Percentiles rank a stretch among this genome's conserved stretches.
phyloP scores from a whole-genome alignment of 2,888 invertebrate genomes.

The Drosophila nigritarsus region DNA sequence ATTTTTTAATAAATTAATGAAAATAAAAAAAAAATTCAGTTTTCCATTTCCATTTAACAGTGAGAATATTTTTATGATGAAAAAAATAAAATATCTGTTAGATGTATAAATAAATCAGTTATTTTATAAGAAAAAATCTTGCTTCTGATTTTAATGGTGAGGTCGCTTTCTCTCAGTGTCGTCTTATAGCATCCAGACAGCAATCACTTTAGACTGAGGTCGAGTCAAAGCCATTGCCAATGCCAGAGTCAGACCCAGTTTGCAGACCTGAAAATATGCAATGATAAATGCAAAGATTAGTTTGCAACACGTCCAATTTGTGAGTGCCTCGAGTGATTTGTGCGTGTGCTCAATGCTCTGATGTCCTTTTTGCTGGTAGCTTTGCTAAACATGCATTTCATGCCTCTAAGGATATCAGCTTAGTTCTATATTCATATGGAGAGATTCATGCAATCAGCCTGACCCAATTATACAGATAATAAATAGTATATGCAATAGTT shows the following conservation, averaged over 20 bases:
- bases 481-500: neutral
- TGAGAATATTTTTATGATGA: too few relatives aligned
- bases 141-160: neutral
- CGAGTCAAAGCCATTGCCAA: slow-evolving; percentile 10
- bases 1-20: too few relatives aligned
- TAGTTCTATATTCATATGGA: neutral
- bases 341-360: neutral
- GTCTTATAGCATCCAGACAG: neutral
- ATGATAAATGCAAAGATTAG: slow-evolving; percentile 17
- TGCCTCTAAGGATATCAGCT: neutral
- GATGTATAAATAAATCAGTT: neutral
- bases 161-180: neutral
- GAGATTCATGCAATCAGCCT: neutral
- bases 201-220: slow-evolving; percentile 22
- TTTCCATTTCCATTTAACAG: too few relatives aligned
- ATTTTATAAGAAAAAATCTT: neutral
- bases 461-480: neutral
- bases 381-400: neutral
- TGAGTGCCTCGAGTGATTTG: neutral
- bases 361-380: neutral
- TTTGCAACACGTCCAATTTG: neutral
- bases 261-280: slow-evolving; percentile 29
- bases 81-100: neutral
- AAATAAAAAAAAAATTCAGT: too few relatives aligned
- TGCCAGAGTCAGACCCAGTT: neutral